These are phyloP conservation scores for Zeugodacus cucurbitae DNA, from an alignment of 1,140 invertebrate genomes.

Conservation along the genomic window DNA sequence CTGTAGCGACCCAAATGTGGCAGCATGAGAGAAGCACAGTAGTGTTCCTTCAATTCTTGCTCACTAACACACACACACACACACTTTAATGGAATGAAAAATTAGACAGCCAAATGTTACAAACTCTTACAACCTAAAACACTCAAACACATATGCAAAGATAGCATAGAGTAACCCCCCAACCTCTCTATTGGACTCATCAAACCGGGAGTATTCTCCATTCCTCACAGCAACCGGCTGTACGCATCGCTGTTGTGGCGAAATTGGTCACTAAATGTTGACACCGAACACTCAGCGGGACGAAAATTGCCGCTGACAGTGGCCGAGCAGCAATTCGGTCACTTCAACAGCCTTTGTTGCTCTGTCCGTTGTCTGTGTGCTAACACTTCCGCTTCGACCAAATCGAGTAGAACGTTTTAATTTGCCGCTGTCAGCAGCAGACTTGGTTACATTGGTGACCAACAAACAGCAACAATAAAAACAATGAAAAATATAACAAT, in stretches of 20 bases:
- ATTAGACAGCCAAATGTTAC: not conserved
- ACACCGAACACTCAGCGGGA: conserved; percentile 40
- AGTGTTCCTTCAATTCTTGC: not conserved
- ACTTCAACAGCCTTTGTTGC: no score
- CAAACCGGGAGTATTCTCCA: not conserved
- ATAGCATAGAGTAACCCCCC: not conserved
- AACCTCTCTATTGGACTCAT: not conserved
- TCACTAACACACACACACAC: not conserved
- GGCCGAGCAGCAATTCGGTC: not conserved
- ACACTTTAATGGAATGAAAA: not conserved
- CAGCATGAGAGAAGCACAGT: no score
- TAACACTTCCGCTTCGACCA: not conserved
- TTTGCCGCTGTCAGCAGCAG: conserved; percentile 37
- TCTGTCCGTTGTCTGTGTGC: not conserved
- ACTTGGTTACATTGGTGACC: not conserved
- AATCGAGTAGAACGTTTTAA: conserved; percentile 37
- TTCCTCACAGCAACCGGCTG: not conserved
- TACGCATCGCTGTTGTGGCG: not conserved
- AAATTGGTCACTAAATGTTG: conserved; percentile 40
- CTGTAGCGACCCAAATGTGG: not conserved
- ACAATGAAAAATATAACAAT: no score
- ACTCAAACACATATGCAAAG: not conserved
- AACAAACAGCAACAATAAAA: no score
- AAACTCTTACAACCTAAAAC: not conserved
- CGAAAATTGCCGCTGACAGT: conserved; percentile 20